These are phyloP conservation scores for Lycocorax pyrrhopterus DNA, from an alignment of 2,113 vertebrate genomes.

Conservation along the genomic window DNA sequence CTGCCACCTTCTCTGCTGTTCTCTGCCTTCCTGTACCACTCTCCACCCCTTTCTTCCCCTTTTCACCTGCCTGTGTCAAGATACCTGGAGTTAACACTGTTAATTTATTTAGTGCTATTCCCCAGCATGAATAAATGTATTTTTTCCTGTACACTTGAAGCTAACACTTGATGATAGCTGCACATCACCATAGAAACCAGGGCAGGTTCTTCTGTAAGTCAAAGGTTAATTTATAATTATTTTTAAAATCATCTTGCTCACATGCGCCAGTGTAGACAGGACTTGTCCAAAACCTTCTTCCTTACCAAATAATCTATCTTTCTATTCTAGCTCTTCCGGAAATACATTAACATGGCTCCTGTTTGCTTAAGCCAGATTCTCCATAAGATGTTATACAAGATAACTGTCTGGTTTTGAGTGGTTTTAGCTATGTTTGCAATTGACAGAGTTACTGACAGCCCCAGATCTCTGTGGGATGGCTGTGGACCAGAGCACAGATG, in stretches of 20 bases:
- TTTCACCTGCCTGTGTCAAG: background rate
- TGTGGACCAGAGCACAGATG: conserved; percentile 56
- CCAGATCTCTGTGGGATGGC: conserved; percentile 63
- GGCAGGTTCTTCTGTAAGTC: conserved; percentile 36
- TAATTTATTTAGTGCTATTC: conserved; percentile 43
- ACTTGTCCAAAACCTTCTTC: background rate
- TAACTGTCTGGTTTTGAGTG: conserved; percentile 28
- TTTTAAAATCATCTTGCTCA: background rate
- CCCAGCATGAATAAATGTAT: conserved; percentile 2
- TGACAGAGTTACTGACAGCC: conserved; percentile 60
- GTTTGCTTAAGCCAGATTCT: conserved; percentile 28
- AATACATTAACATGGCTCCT: background rate
- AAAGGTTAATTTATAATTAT: conserved; percentile 48
- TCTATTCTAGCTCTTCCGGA: background rate
- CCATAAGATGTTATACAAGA: conserved; percentile 60
- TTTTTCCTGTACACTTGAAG: conserved; percentile 5
- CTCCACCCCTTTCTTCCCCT: background rate
- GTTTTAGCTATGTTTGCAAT: conserved; percentile 57
- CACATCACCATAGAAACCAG: conserved; percentile 63
- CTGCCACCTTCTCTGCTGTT: background rate
- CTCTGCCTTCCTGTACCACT: background rate
- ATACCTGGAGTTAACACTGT: background rate
- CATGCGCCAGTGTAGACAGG: background rate
- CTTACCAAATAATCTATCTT: background rate
- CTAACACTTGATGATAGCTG: conserved; percentile 29